Conservation (phyloP, 2,888 invertebrate genomes). For the Ctena decussata region DNA sequence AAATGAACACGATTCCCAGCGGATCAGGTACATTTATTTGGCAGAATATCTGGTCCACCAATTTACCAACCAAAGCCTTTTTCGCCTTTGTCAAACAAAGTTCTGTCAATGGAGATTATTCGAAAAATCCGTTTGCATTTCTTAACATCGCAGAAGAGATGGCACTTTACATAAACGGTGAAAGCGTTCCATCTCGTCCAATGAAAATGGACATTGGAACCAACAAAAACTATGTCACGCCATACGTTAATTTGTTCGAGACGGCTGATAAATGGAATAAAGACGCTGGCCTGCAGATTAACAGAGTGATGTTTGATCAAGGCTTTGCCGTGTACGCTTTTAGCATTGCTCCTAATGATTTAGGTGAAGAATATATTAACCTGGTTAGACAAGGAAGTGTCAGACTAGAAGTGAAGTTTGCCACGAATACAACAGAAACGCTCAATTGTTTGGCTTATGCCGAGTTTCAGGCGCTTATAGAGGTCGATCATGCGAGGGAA, state of each 20-base stretch:
- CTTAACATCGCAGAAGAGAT: conserved; percentile 21
- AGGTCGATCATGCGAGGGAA: not conserved
- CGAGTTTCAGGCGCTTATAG: not conserved
- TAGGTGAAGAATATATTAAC: not conserved
- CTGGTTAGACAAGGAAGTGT: not conserved
- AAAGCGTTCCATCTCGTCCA: conserved; percentile 5
- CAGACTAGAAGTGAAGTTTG: not conserved
- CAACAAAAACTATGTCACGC: not conserved
- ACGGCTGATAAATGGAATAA: not conserved
- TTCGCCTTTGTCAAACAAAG: conserved; percentile 24
- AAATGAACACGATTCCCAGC: conserved; percentile 10
- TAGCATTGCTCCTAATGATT: not conserved
- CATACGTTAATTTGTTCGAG: not conserved
- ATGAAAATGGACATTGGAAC: conserved; percentile 18
- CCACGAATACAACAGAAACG: not conserved
- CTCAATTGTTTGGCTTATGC: not conserved
- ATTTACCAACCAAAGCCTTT: conserved; percentile 19
- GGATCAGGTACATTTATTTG: conserved; percentile 31
- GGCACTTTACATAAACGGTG: not conserved
- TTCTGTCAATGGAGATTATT: conserved; percentile 27
- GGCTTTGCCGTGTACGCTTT: not conserved
- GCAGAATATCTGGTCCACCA: conserved; percentile 34
- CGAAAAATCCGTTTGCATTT: conserved; percentile 35
- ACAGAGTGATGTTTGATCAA: not conserved
- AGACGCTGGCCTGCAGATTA: not conserved